Evolutionary conservation across 2,113 vertebrate species (phyloP).

Genomic region (Phyllopteryx taeniolatus): DNA sequence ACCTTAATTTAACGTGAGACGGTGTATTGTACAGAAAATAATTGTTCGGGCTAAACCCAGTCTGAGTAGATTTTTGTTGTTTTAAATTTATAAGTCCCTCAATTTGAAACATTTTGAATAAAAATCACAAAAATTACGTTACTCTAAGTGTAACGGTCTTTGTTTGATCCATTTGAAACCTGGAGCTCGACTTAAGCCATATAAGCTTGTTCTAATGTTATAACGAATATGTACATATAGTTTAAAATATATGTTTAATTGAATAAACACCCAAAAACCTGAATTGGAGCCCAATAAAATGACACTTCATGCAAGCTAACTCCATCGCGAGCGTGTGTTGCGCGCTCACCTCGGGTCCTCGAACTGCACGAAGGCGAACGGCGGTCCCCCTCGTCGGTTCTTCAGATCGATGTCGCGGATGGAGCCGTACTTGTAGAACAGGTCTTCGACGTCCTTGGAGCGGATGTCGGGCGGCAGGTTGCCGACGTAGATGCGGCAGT

Average conservation of each 20-base stretch:
- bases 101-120: no score
- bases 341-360: conserved; percentile 77
- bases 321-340: neutral
- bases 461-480: conserved; percentile 87
- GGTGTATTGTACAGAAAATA: no score
- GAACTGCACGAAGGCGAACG: conserved; percentile 82
- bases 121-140: neutral
- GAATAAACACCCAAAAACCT: neutral
- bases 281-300: neutral
- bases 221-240: no score
- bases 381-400: conserved; percentile 84
- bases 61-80: no score
- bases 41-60: no score
- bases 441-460: conserved; percentile 85
- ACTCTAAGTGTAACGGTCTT: neutral
- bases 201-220: neutral
- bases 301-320: neutral
- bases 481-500: conserved; percentile 88
- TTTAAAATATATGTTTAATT: no score
- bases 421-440: conserved; percentile 87
- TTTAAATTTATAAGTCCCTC: no score
- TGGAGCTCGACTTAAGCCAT: neutral
- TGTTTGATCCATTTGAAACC: neutral
- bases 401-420: conserved; percentile 89
- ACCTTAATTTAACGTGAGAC: no score